Conservation (phyloP, 2,113 vertebrate species). For the Aptenodytes forsteri region DNA sequence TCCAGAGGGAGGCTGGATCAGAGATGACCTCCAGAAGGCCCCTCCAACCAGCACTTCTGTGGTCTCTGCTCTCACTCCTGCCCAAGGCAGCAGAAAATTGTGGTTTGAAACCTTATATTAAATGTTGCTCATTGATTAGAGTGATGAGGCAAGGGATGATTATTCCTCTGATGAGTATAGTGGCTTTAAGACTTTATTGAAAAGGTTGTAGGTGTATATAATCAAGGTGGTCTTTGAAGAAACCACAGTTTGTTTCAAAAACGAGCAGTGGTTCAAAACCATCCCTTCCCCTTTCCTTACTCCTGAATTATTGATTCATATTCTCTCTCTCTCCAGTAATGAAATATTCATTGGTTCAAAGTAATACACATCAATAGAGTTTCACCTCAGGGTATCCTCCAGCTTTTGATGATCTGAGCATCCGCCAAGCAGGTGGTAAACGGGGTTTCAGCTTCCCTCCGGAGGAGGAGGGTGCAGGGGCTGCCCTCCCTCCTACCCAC, state of each 20-base stretch:
- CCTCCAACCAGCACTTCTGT: not conserved
- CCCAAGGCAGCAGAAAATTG: not conserved
- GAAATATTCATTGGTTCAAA: constrained; percentile 34
- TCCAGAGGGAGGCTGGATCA: not conserved
- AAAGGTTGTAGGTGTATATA: not conserved
- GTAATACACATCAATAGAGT: not conserved
- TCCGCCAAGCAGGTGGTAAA: not conserved
- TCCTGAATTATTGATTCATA: constrained; percentile 47
- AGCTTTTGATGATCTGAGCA: not conserved
- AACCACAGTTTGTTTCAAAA: not conserved
- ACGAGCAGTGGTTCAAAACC: not conserved
- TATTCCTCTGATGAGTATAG: not conserved
- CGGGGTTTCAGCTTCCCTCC: not conserved
- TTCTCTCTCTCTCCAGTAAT: constrained; percentile 7
- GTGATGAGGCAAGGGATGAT: not conserved
- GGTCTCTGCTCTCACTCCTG: not conserved
- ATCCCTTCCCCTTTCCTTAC: not conserved
- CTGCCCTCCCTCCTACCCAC: not conserved
- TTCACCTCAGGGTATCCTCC: not conserved
- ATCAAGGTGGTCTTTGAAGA: not conserved
- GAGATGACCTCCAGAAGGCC: not conserved
- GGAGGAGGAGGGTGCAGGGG: accelerated
- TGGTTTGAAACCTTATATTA: not conserved
- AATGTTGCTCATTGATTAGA: not conserved
- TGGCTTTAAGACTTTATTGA: not conserved